These are phyloP conservation scores for Acipenser oxyrinchus DNA, from an alignment of 2,797 vertebrate genomes.

Conservation along the genomic window DNA sequence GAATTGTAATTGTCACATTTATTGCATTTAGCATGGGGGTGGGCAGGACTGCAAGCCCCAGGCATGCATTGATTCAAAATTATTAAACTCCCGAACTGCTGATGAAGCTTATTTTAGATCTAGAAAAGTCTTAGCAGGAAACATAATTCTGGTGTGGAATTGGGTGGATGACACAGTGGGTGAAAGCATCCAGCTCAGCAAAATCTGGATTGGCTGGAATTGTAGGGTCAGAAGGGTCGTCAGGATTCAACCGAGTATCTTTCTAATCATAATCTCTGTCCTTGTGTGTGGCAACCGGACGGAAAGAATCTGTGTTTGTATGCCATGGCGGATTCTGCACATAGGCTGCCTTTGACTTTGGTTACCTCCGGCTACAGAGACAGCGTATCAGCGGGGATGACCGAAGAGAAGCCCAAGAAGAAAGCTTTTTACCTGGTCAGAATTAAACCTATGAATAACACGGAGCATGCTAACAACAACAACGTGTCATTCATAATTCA, in stretches of 20 bases:
- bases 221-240: slow-evolving; percentile 28
- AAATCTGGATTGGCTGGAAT: slow-evolving; percentile 20
- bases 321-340: slow-evolving; percentile 69
- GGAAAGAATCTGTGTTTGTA: slow-evolving; percentile 26
- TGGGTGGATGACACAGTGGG: slow-evolving; percentile 10
- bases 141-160: slow-evolving; percentile 7
- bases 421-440: slow-evolving; percentile 83
- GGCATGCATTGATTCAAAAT: background rate
- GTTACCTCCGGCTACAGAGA: slow-evolving; percentile 57
- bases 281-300: slow-evolving; percentile 36
- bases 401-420: slow-evolving; percentile 70
- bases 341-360: slow-evolving; percentile 61
- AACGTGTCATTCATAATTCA: slow-evolving; percentile 92
- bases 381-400: slow-evolving; percentile 54
- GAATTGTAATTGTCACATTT: no score
- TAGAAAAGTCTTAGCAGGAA: no score
- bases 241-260: slow-evolving; percentile 5
- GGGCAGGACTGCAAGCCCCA: background rate
- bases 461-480: slow-evolving; percentile 68
- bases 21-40: background rate
- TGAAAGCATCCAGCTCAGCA: slow-evolving; percentile 3
- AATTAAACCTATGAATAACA: slow-evolving; percentile 76
- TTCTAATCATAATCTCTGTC: slow-evolving; percentile 24
- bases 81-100: slow-evolving; percentile 1
- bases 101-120: slow-evolving; percentile 3